Base-by-base conservation (phyloP, 2,797 vertebrate genomes). In the Okamejei kenojei region DNA sequence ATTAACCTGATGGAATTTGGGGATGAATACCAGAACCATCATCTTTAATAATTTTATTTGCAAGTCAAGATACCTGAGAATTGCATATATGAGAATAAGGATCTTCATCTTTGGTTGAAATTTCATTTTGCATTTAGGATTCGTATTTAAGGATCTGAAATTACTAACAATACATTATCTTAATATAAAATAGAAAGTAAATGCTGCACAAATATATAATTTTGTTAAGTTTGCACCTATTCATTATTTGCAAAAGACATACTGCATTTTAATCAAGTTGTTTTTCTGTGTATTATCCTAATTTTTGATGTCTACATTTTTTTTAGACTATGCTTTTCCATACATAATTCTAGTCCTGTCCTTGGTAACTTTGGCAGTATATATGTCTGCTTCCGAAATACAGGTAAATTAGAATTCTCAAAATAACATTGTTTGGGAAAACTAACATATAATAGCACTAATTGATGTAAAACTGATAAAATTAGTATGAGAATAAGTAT, bases 381-480 rank as follows among this genome's bases (percentile, higher is more conserved):
- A 99, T 96, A 97, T 99, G 98, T 99, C 99, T 29, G 98, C 98
- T 94, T 99, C 98, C 81, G 98, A 99, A 96, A 98, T 99, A 93
- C 98, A 99, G 98, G 99, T 99, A 96, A 94, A 96, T 95, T n/a
- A 29, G 54, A 81, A 29, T 10, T 4, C 9, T 58, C 3, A 29
- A 82, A 58, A 15, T 26, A 82, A 29, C 23, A 84, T 26, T 21
- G 23, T 84, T 86, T 86, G 54, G 54, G 82, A 63, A 13, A 32
- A 19, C 58, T 65, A n/a, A 29, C 29, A 86, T 86, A 61, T 29
- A 29, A 26, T 63, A 8, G 82, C 13, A 29, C 58, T n/a, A 71
- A 71, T 71, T 71, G 68, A 71, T 71, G 5, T 71, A 71, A 71
- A 71, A 19, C 3, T 3, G 13, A 19, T 71, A 71, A 13, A 71